These are phyloP conservation scores for Spialia ferax DNA, from an alignment of 2,888 invertebrate species.

Conservation along the genomic window DNA sequence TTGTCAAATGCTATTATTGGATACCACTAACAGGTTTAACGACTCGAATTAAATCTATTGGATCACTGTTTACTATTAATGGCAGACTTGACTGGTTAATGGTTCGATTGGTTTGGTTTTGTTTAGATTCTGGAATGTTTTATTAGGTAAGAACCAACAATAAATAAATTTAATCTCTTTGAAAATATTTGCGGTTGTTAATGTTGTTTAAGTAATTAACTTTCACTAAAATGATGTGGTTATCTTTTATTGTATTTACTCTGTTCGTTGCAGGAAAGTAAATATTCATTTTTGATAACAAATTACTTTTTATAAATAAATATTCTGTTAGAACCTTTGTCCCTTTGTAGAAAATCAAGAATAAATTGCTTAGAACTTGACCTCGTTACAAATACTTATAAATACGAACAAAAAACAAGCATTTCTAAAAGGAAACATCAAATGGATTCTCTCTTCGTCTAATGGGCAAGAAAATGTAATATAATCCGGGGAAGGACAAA, in stretches of 20 bases:
- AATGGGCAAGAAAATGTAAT: constrained; percentile 19
- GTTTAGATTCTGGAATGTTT: constrained; percentile 10
- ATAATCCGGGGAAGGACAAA: constrained; percentile 29
- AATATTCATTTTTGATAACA: too few species aligned
- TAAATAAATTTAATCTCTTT: too few species aligned
- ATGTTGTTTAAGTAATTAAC: not conserved
- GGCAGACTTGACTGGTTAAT: constrained; percentile 33
- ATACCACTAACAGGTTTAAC: constrained; percentile 38
- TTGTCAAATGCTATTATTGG: constrained; percentile 41
- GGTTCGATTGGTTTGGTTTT: constrained; percentile 19
- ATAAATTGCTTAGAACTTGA: not conserved
- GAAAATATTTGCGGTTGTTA: not conserved
- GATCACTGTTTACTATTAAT: constrained; percentile 39
- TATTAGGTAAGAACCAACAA: too few species aligned
- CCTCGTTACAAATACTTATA: constrained; percentile 6
- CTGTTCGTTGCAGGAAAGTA: too few species aligned
- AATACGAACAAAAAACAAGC: not conserved
- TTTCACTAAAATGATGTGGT: not conserved
- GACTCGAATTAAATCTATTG: constrained; percentile 37
- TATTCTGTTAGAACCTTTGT: too few species aligned
- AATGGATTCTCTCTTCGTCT: not conserved
- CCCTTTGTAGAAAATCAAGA: not conserved
- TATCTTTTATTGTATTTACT: too few species aligned
- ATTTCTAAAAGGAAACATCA: constrained; percentile 6
- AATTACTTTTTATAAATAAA: too few species aligned